These are phyloP conservation scores for Calcarius lapponicus DNA, from an alignment of 2,797 vertebrate genomes.

Conservation along the genomic window DNA sequence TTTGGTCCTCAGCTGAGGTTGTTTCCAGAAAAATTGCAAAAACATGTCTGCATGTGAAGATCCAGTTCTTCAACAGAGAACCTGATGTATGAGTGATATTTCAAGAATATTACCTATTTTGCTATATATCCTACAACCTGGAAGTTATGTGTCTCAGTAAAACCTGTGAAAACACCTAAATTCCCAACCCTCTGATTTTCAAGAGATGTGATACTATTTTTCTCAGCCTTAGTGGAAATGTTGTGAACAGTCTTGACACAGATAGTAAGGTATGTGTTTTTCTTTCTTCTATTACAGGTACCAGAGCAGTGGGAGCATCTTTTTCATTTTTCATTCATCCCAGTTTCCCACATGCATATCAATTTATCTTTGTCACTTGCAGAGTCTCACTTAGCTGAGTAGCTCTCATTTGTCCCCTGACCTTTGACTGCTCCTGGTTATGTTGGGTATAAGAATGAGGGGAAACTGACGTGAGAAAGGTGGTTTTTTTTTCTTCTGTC, in stretches of 20 bases:
- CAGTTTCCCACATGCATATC: constrained; percentile 36
- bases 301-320: not conserved
- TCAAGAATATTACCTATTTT: not conserved
- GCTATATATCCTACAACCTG: not conserved
- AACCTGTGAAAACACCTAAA: not conserved
- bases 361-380: constrained; percentile 57
- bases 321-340: constrained; percentile 37
- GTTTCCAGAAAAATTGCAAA: not conserved
- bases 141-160: not conserved
- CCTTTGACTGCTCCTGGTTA: constrained; percentile 52
- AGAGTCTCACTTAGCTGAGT: constrained; percentile 56
- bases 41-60: not conserved
- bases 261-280: not conserved
- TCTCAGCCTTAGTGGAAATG: not conserved
- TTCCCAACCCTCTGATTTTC: not conserved
- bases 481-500: not conserved
- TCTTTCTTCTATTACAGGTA: constrained; percentile 26
- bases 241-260: not conserved
- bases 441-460: constrained; percentile 22
- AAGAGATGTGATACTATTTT: not conserved
- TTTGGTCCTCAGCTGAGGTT: not conserved
- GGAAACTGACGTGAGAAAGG: constrained; percentile 2
- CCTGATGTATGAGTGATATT: not conserved
- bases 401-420: constrained; percentile 60
- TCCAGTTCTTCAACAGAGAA: not conserved